Conservation (phyloP, 2,113 vertebrate species). For the Mastomys coucha region DNA sequence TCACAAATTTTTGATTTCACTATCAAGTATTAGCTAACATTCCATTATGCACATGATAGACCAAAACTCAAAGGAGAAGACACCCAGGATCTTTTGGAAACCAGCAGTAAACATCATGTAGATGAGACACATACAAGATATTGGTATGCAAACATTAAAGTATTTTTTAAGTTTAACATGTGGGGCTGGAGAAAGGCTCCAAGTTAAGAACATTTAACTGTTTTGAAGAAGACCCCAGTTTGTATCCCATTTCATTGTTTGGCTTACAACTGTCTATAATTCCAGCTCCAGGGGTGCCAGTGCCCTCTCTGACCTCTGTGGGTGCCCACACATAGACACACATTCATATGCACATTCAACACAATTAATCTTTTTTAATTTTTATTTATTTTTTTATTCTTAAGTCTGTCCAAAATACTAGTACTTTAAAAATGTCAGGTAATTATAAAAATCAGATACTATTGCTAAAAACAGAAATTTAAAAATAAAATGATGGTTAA, state of each 20-base stretch:
- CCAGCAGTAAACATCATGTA: not conserved
- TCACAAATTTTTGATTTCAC: not conserved
- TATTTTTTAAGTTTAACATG: not conserved
- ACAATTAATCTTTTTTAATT: not conserved
- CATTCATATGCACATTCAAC: not conserved
- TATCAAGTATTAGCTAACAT: conserved; percentile 20
- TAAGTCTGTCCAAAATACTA: not conserved
- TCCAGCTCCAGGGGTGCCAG: not conserved
- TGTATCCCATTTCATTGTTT: not conserved
- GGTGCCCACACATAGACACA: not conserved
- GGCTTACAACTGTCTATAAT: not conserved
- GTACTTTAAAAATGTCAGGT: not conserved
- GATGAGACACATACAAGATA: not conserved
- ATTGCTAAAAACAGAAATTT: not conserved
- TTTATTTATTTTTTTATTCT: too few species aligned
- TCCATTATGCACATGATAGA: not conserved
- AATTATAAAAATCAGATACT: not conserved
- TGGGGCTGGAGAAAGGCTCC: not conserved
- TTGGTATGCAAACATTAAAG: not conserved
- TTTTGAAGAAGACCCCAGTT: not conserved
- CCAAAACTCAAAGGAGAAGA: not conserved
- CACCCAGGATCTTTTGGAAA: not conserved
- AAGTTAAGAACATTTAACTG: not conserved
- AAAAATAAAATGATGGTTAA: not conserved
- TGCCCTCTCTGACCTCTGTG: not conserved